Conservation (phyloP, 2,888 invertebrate species). For the Diadegma fenestrale region DNA sequence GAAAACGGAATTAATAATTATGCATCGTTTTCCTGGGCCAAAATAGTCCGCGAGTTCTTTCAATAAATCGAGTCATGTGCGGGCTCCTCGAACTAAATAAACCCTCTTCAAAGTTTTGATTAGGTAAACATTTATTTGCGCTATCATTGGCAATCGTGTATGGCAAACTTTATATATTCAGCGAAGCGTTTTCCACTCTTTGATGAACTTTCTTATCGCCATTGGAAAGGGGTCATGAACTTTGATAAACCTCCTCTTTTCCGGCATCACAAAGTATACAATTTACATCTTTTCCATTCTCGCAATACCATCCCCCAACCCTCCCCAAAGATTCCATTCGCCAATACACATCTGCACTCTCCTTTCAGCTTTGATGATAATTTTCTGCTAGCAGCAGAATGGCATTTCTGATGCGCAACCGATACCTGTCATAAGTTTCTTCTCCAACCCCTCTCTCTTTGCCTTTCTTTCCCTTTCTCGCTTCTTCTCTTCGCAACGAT, state of each 20-base stretch:
- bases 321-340: constrained; percentile 2
- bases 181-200: constrained; percentile 40
- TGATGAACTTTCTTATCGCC: constrained; percentile 61
- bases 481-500: background rate
- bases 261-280: constrained; percentile 52
- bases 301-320: constrained; percentile 13
- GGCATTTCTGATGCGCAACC: constrained; percentile 51
- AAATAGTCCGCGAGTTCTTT: background rate
- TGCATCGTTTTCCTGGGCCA: constrained; percentile 2
- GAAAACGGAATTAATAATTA: constrained; percentile 12
- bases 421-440: constrained; percentile 62
- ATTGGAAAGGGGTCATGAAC: constrained; percentile 53
- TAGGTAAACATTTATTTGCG: constrained; percentile 42
- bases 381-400: constrained; percentile 50
- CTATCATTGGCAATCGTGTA: background rate
- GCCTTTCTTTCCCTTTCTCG: background rate
- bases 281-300: constrained; percentile 48
- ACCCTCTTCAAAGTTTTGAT: constrained; percentile 35
- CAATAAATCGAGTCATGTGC: background rate
- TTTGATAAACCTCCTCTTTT: constrained; percentile 13
- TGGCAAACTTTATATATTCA: constrained; percentile 39
- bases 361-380: constrained; percentile 56
- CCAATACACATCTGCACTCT: background rate
- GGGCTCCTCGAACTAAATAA: constrained; percentile 2
- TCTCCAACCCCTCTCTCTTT: constrained; percentile 24